Conservation (phyloP, 1,140 invertebrate species). For the Drosophila santomea region DNA sequence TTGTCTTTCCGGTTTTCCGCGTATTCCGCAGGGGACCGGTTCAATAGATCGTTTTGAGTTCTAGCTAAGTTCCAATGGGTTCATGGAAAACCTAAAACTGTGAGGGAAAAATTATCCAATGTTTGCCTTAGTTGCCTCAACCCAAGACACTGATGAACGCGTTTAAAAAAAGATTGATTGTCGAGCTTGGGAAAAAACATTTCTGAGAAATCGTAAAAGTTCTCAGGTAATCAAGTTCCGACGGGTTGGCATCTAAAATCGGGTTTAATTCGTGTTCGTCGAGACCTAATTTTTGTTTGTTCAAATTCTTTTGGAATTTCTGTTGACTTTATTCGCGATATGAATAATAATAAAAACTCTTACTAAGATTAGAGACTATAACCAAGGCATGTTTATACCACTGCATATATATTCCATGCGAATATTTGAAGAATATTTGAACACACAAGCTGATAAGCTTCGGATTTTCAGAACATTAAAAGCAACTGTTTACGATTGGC, state of each 20-base stretch:
- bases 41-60: slow-evolving; percentile 11
- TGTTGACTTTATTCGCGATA: background rate
- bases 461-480: no score
- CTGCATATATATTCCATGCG: background rate
- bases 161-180: slow-evolving; percentile 2
- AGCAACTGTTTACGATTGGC: no score
- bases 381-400: background rate
- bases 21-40: slow-evolving; percentile 18
- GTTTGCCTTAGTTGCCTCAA: slow-evolving; percentile 19
- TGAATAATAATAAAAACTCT: background rate
- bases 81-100: slow-evolving; percentile 37
- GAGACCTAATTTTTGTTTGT: slow-evolving; percentile 25
- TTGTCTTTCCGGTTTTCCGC: slow-evolving; percentile 17
- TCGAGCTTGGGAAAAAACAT: slow-evolving; percentile 36
- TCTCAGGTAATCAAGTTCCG: slow-evolving; percentile 14
- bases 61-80: slow-evolving; percentile 19
- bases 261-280: slow-evolving; percentile 26
- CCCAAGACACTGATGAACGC: slow-evolving; percentile 1
- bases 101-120: slow-evolving; percentile 31
- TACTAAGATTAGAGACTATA: background rate
- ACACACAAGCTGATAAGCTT: no score
- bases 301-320: slow-evolving; percentile 5
- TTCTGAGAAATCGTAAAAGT: slow-evolving; percentile 36
- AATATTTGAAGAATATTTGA: no score
- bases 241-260: slow-evolving; percentile 15